Percentiles rank a stretch among this genome's conserved stretches.
Evolutionary conservation across 2,113 vertebrate genomes (phyloP).

Genomic region (Daboia siamensis): DNA sequence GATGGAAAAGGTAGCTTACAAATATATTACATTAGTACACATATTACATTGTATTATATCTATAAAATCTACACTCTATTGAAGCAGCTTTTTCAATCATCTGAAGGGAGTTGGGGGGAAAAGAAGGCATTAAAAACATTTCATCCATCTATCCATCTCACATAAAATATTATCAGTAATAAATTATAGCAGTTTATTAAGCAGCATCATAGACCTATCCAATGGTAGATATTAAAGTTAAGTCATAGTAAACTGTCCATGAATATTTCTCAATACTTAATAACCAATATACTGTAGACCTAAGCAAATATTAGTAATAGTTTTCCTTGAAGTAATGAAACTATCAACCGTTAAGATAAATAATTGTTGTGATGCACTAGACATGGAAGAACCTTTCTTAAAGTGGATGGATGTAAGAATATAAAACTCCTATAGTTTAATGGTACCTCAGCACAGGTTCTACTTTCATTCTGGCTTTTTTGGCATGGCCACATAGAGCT

Average conservation of each 20-base stretch:
- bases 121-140: neutral
- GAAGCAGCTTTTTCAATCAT: neutral
- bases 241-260: neutral
- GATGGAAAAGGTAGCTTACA: neutral
- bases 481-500: neutral
- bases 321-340: neutral
- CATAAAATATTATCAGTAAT: neutral
- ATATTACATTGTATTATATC: too few species aligned
- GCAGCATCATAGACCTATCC: neutral
- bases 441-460: neutral
- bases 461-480: neutral
- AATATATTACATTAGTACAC: too few species aligned
- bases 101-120: neutral
- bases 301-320: constrained; percentile 7
- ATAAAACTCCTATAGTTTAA: neutral
- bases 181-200: neutral
- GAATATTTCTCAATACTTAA: neutral
- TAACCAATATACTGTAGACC: neutral
- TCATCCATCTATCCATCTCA: neutral
- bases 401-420: neutral
- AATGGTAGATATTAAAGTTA: neutral
- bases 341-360: neutral
- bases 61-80: neutral
- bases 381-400: too few species aligned
- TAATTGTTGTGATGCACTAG: neutral